These are phyloP conservation scores for Argya squamiceps DNA, from an alignment of 2,797 vertebrate species.

Conservation along the genomic window DNA sequence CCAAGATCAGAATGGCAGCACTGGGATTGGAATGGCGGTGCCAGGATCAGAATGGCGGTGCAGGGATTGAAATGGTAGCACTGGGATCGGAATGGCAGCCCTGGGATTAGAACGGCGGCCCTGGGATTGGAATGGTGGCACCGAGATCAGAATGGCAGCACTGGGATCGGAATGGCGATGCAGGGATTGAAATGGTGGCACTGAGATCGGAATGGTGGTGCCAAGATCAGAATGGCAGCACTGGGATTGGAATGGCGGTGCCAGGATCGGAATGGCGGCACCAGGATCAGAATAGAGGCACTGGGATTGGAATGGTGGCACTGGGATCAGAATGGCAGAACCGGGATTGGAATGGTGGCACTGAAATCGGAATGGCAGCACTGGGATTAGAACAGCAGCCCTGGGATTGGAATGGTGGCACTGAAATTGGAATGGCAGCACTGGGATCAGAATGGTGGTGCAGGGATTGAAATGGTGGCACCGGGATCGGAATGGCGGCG, in stretches of 20 bases:
- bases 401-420: fast-evolving
- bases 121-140: background rate
- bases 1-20: fast-evolving
- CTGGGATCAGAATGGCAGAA: fast-evolving
- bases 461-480: too few species aligned
- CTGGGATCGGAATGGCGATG: fast-evolving
- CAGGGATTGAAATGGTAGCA: fast-evolving
- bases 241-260: fast-evolving
- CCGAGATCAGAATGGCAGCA: fast-evolving
- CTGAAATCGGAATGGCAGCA: fast-evolving
- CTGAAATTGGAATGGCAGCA: fast-evolving
- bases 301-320: fast-evolving
- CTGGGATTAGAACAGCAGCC: fast-evolving
- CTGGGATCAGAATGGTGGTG: fast-evolving
- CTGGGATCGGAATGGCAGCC: too few species aligned
- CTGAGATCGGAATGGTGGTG: fast-evolving
- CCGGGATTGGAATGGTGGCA: fast-evolving
- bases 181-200: fast-evolving
- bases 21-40: fast-evolving
- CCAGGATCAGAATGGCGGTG: fast-evolving
- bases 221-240: fast-evolving
- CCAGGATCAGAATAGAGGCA: fast-evolving
- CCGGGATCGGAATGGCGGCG: fast-evolving
- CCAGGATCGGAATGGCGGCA: fast-evolving
- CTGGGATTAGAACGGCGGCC: fast-evolving